Evolutionary conservation across 2,113 vertebrate species (phyloP).

Genomic region (Gobius niger): DNA sequence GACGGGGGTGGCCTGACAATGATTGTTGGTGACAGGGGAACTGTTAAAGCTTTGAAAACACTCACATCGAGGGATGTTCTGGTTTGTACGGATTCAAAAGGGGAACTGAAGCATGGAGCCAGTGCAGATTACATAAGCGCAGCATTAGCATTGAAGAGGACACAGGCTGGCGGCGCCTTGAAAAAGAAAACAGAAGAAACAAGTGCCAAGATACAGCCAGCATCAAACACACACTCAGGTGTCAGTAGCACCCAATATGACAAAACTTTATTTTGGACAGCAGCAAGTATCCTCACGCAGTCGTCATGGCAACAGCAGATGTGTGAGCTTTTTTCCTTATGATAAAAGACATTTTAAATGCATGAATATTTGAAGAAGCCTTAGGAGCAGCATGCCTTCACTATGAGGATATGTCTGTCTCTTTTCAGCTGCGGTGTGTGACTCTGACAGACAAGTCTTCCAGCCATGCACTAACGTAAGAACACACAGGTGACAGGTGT

Average conservation of each 20-base stretch:
- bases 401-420: not conserved
- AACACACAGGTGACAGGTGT: not conserved
- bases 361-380: constrained; percentile 2
- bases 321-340: not conserved
- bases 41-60: constrained; percentile 51
- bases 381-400: not conserved
- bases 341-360: not conserved
- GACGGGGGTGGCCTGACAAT: constrained; percentile 33
- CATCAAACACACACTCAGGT: constrained; percentile 4
- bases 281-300: not conserved
- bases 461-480: not conserved
- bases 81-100: constrained; percentile 50
- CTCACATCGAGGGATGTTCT: constrained; percentile 54
- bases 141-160: constrained; percentile 35
- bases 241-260: not conserved
- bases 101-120: constrained; percentile 56
- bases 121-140: constrained; percentile 66
- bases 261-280: not conserved
- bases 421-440: not conserved
- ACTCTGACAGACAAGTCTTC: not conserved
- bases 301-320: constrained; percentile 69
- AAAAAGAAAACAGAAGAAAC: constrained; percentile 15
- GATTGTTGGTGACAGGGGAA: constrained; percentile 59
- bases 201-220: constrained; percentile 2
- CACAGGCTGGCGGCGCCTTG: constrained; percentile 26